A percentile compares a stretch with the other conserved stretches of the same genome.
Conservation (phyloP, 2,113 vertebrate genomes). For the Piaya cayana region DNA sequence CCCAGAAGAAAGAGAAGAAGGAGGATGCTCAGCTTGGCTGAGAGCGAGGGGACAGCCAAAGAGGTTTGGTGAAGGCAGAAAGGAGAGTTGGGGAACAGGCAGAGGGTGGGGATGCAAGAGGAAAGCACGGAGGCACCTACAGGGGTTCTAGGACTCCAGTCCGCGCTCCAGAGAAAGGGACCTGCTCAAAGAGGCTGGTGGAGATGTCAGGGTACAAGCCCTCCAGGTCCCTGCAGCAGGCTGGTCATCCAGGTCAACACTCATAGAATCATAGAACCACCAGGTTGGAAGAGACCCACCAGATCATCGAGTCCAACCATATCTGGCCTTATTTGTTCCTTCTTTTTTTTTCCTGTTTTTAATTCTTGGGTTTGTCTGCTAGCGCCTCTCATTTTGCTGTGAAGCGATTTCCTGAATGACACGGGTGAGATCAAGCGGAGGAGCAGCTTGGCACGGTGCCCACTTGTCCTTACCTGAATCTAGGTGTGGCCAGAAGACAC, state of each 20-base stretch:
- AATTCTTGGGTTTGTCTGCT: background rate
- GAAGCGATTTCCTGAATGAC: background rate
- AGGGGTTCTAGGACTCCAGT: background rate
- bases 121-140: background rate
- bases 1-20: background rate
- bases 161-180: background rate
- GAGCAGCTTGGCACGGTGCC: background rate
- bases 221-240: background rate
- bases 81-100: background rate
- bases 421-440: background rate
- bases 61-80: background rate
- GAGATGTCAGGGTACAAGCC: accelerated
- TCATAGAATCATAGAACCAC: no score
- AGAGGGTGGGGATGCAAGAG: background rate
- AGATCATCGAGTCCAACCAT: no score
- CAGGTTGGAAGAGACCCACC: no score
- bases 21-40: background rate
- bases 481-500: background rate
- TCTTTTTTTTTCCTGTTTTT: background rate
- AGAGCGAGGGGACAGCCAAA: background rate
- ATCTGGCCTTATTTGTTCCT: background rate
- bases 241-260: background rate
- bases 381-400: accelerated
- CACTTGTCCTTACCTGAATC: accelerated
- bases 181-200: background rate